Conservation (phyloP, 2,888 invertebrate species). For the Cephus nigrinus region DNA sequence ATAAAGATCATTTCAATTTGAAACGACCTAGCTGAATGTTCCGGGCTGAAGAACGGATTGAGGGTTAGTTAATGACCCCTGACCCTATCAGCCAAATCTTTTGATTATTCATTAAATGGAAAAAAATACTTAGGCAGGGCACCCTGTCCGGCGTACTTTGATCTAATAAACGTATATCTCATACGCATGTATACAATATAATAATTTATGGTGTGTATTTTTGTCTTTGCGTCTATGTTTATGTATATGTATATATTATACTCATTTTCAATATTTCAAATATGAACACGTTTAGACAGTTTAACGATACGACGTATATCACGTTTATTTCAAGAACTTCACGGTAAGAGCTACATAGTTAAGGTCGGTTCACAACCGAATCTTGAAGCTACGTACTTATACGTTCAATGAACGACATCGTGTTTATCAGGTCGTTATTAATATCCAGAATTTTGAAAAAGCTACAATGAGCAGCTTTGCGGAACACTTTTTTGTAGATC, state of each 20-base stretch:
- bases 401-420: background rate
- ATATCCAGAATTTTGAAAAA: background rate
- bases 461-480: background rate
- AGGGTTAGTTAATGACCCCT: background rate
- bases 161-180: background rate
- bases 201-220: constrained; percentile 19
- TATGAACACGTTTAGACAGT: constrained; percentile 36
- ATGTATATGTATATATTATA: constrained; percentile 30
- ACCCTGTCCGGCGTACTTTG: constrained; percentile 30
- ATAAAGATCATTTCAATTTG: background rate
- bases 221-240: constrained; percentile 8
- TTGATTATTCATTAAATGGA: background rate
- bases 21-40: background rate
- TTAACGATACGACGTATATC: background rate
- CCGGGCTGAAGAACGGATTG: background rate
- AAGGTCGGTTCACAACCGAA: background rate
- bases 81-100: background rate
- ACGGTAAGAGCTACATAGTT: background rate
- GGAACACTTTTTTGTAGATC: background rate
- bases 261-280: constrained; percentile 30
- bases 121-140: constrained; percentile 28
- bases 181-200: constrained; percentile 31
- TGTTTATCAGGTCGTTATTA: background rate
- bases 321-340: background rate
- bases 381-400: background rate